Evolutionary conservation across 2,888 invertebrate species (phyloP), one percentile per base, ranked within the genome.

Genomic region (Ashinkailepas kermadecensis): DNA sequence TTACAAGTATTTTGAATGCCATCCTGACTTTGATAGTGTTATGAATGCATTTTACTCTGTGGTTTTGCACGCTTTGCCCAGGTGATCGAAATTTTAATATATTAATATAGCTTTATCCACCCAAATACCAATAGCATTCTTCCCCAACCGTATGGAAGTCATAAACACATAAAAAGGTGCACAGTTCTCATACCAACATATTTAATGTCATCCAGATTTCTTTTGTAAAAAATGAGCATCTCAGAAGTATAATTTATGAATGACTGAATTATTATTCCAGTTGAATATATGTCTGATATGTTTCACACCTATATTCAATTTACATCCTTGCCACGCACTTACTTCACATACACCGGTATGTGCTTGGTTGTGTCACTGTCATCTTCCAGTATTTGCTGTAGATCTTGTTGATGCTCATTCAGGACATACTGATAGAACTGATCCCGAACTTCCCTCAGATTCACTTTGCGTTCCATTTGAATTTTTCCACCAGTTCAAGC

Each of bases 341-440:
- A 74, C 74, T 74, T 74, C 7, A 74, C 56, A 54, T 74, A 74
- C 0, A 74, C 18, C 2, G 74, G 74, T 7, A 74, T 56, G 21
- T 74, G 74, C 1, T 56, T 54, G 56, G 74, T 11, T 18, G 74
- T 54, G 18, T 56, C 56, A 21, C 21, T 8, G 6, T 8, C 10
- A 15, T 74, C 74, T 21, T 74, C 21, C 74, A 74, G 56, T 10
- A 11, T 56, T 0, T 15, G 15, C 18, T 21, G 54, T 21, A 74
- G 54, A 11, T 74, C 74, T 54, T 21, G n/a, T 13, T 58, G 59
- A 23, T 80, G 64, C 62, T 67, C 80, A n/a, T n/a, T 56, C 21
- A 80, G 13, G 4, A 21, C 80, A 59, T 65, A 67, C 10, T 80
- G 80, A 11, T 80, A n/a, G 62, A 74, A 74, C 54, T 74, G 74